Percentiles rank a stretch among this genome's conserved stretches.
Conservation (phyloP, 1,140 invertebrate genomes). For the Diabrotica undecimpunctata region DNA sequence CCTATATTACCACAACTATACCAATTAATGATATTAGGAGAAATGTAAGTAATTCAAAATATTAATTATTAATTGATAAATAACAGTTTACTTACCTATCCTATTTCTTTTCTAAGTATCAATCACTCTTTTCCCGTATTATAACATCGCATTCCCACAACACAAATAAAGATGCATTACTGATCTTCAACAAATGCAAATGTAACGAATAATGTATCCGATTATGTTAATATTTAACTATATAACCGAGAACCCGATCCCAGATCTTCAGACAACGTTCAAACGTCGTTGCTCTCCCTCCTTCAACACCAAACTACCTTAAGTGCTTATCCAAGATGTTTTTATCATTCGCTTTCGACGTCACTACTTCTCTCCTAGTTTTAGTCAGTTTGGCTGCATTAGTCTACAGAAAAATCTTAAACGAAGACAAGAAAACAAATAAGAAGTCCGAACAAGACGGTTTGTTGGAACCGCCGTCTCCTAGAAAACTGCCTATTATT, state of each 20-base stretch:
- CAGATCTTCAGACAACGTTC: background rate
- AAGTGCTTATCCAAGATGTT: background rate
- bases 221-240: background rate
- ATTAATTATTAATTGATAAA: no score
- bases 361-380: background rate
- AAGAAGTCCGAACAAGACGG: background rate
- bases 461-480: constrained; percentile 52
- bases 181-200: background rate
- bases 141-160: background rate
- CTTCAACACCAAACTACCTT: background rate
- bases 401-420: background rate
- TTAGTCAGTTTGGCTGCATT: background rate
- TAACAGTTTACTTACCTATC: no score
- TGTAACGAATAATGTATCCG: background rate
- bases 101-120: no score
- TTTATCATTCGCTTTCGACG: background rate
- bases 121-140: background rate
- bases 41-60: no score
- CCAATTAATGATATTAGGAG: no score
- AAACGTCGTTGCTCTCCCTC: background rate
- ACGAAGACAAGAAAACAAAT: background rate
- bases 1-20: no score
- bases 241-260: background rate
- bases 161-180: background rate
- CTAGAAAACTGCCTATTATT: constrained; percentile 57